Conservation (phyloP, 1,140 invertebrate genomes). For the Metopolophium dirhodum region DNA sequence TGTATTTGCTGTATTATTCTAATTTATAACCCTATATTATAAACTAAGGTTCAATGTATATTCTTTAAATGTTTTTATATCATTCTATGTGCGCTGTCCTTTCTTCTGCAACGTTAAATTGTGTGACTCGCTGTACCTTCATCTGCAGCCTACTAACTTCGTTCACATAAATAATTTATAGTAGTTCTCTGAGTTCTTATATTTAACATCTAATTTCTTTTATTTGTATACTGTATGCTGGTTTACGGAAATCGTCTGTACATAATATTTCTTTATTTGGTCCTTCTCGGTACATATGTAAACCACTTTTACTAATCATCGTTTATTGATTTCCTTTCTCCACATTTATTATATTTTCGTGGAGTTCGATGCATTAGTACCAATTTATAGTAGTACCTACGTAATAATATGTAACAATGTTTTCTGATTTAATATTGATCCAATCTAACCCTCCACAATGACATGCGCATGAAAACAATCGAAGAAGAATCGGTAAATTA, state of each 20-base stretch:
- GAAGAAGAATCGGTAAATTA: no score
- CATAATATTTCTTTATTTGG: conserved; percentile 10
- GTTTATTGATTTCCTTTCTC: neutral
- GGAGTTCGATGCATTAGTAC: no score
- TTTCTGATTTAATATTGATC: neutral
- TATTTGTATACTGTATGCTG: neutral
- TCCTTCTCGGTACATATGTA: neutral
- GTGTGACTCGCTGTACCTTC: no score
- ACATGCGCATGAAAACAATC: no score
- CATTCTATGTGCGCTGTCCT: neutral
- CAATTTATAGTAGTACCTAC: neutral
- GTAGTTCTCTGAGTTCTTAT: neutral
- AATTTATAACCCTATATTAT: neutral
- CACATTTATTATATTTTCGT: neutral
- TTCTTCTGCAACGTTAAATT: neutral
- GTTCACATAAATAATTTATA: neutral
- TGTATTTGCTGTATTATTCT: neutral
- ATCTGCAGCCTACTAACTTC: neutral
- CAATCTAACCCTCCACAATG: no score
- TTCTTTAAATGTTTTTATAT: neutral
- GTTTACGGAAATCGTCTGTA: neutral
- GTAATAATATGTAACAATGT: neutral
- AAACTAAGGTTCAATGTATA: neutral
- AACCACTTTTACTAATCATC: neutral
- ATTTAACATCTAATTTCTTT: neutral